These are phyloP conservation scores for Chloroclysta siterata DNA, from an alignment of 2,888 invertebrate genomes.

Conservation along the genomic window DNA sequence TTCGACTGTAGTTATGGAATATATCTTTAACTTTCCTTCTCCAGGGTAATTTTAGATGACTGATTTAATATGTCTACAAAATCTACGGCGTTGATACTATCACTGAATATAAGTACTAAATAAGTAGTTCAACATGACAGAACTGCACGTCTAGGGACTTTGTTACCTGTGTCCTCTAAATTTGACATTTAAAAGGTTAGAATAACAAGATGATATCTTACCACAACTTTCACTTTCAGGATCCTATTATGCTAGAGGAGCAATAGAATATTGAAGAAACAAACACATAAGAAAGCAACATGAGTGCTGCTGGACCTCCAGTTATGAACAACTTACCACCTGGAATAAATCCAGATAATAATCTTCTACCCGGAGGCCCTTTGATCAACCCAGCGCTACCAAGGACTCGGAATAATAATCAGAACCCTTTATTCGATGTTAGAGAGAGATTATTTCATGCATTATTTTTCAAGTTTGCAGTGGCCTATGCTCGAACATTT, in stretches of 20 bases:
- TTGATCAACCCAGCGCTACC: slow-evolving; percentile 80
- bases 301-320: slow-evolving; percentile 73
- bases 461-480: slow-evolving; percentile 95
- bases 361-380: slow-evolving; percentile 83
- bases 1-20: slow-evolving; percentile 2
- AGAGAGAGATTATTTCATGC: slow-evolving; percentile 97
- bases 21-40: slow-evolving; percentile 34
- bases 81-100: slow-evolving; percentile 18
- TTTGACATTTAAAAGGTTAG: slow-evolving; percentile 63
- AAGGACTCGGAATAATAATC: slow-evolving; percentile 85
- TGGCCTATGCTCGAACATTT: slow-evolving; percentile 96
- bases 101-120: background rate
- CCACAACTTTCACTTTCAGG: slow-evolving; percentile 68
- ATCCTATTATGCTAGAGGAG: slow-evolving; percentile 56
- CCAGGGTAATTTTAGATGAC: slow-evolving; percentile 13
- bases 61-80: slow-evolving; percentile 15
- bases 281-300: slow-evolving; percentile 38
- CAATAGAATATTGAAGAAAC: slow-evolving; percentile 30
- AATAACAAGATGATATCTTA: slow-evolving; percentile 27
- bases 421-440: slow-evolving; percentile 93
- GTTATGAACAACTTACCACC: slow-evolving; percentile 75
- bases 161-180: slow-evolving; percentile 57
- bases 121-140: slow-evolving; percentile 4
- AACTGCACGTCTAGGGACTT: slow-evolving; percentile 31
- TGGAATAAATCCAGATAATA: slow-evolving; percentile 81